phyloP scores from a whole-genome alignment of 92 coral and sea anemone genomes.

The Umimayanthus kanabou region DNA sequence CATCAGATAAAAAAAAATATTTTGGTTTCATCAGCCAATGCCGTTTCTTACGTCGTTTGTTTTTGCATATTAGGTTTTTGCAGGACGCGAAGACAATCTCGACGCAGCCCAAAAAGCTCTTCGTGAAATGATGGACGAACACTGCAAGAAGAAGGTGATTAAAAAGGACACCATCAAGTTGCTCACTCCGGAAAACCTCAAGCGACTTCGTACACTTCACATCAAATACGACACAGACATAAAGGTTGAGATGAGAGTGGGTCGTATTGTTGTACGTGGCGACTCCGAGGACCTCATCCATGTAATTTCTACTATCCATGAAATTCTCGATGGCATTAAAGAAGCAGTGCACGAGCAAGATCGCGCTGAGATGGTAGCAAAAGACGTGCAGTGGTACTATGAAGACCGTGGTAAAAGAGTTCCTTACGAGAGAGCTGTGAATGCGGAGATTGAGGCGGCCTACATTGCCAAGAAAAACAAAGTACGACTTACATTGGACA shows the following conservation, averaged over 20 bases:
- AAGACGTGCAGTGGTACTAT: slow-evolving; percentile 47
- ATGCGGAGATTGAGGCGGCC: slow-evolving; percentile 46
- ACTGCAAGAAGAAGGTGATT: slow-evolving; percentile 40
- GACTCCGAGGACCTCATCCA: slow-evolving; percentile 38
- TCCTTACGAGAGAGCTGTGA: slow-evolving; percentile 20
- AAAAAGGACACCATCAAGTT: slow-evolving; percentile 14
- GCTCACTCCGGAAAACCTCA: slow-evolving; percentile 18
- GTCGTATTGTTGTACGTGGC: slow-evolving; percentile 44
- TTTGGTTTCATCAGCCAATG: not conserved
- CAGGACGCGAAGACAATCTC: slow-evolving; percentile 36
- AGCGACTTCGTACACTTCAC: slow-evolving; percentile 29
- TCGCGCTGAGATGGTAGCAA: slow-evolving; percentile 50
- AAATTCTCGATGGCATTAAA: slow-evolving; percentile 35
- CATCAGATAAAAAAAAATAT: not conserved
- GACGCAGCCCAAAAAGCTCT: slow-evolving; percentile 44
- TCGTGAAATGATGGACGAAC: slow-evolving; percentile 32
- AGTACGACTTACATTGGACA: not conserved
- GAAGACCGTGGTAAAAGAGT: not conserved
- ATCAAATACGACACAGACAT: slow-evolving; percentile 28
- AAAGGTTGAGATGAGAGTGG: slow-evolving; percentile 21
- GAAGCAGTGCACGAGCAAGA: slow-evolving; percentile 35
- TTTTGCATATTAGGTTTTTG: slow-evolving; percentile 14
- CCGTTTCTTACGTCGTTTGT: too few relatives aligned
- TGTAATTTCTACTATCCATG: slow-evolving; percentile 27
- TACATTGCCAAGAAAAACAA: not conserved